Base-by-base conservation (phyloP, 1,140 invertebrate species). In the Sminthurides bifidus region DNA sequence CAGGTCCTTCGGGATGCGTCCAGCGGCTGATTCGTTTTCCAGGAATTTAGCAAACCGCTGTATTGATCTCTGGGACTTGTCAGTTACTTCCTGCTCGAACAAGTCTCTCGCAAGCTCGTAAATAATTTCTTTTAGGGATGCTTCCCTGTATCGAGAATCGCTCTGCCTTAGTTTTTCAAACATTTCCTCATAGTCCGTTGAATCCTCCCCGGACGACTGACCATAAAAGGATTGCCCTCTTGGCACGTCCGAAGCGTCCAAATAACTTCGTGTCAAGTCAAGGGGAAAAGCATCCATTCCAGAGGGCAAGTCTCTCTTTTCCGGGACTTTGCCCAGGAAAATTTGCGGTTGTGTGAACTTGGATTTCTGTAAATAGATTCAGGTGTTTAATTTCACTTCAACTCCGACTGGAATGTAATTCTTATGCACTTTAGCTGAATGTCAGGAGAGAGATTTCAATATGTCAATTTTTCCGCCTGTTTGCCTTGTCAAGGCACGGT, bases 51-150 rank as follows among this genome's bases (percentile, higher is more conserved):
- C 81, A 66, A 85, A 78, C 55, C 81, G 78, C 61, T 81, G 76
- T 27, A 83, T 68, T 41, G 80, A 77, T 41, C 77, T 73, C 67
- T 50, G 27, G 1, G 33, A 19, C 38, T 59, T 33, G 81, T 81
- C 14, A 84, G 69, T 61, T 84, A 56, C 19, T 24, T 43, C 23
- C 24, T 33, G 35, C 0, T 78, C 74, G 68, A 85, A 84, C 79
- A 84, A 82, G 61, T 83, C 79, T 73, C 83, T 83, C 35, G 81
- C 81, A 12, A 84, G 69, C 60, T 84, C 81, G 67, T 84, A 84
- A 49, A 84, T 81, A 1, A 85, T 79, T 68, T 84, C 81, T 69
- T 84, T 81, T 29, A 84, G 68, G 8, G 81, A 81, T 63, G 81
- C 82, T 65, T 83, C 80, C 5, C 80, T 81, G 70, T 82, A 81